These are phyloP conservation scores for Pseudomugil gertrudae DNA, from an alignment of 2,797 vertebrate species.

Conservation along the genomic window DNA sequence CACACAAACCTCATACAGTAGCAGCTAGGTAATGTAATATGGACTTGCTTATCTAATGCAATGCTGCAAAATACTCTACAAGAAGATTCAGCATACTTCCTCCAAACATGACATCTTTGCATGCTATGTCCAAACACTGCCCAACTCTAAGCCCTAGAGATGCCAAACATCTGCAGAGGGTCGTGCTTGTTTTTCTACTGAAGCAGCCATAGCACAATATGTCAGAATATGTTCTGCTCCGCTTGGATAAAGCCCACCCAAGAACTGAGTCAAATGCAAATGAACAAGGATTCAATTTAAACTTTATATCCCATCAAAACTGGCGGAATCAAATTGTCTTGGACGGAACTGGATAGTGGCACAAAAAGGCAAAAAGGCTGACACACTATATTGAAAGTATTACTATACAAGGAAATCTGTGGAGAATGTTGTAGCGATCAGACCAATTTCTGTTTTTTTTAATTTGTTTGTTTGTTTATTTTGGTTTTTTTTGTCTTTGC, in stretches of 20 bases:
- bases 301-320: constrained; percentile 37
- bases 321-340: constrained; percentile 13
- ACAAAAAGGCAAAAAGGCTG: constrained; percentile 27
- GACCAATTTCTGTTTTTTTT: not conserved
- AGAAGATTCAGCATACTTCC: not conserved
- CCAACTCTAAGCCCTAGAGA: constrained; percentile 11
- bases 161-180: constrained; percentile 5
- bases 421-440: not conserved
- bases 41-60: constrained; percentile 8
- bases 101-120: not conserved
- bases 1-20: constrained; percentile 4
- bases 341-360: constrained; percentile 23
- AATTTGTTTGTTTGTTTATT: too few relatives aligned
- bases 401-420: constrained; percentile 8
- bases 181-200: constrained; percentile 29
- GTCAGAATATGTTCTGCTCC: too few relatives aligned
- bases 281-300: constrained; percentile 21
- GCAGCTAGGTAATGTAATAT: constrained; percentile 5
- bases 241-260: constrained; percentile 8
- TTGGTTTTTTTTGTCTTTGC: not conserved
- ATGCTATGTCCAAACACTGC: constrained; percentile 33
- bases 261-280: constrained; percentile 38
- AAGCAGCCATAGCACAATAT: constrained; percentile 10
- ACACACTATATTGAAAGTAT: constrained; percentile 22
- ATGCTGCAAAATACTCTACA: constrained; percentile 14